A percentile compares a stretch with the other conserved stretches of the same genome.
Conservation (phyloP, 2,113 vertebrate species). For the Poicephalus gulielmi region DNA sequence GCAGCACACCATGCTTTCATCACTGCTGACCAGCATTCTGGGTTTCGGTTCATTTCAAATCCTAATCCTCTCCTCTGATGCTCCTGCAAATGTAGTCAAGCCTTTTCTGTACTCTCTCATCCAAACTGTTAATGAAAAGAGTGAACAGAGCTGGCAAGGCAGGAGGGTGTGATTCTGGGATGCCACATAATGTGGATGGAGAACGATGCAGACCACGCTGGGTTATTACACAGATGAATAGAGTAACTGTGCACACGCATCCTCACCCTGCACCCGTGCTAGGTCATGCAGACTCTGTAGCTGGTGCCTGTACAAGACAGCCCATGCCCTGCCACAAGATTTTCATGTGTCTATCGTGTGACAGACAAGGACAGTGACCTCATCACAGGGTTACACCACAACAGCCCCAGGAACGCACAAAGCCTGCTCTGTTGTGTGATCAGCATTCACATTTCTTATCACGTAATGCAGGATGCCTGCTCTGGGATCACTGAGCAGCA, state of each 20-base stretch:
- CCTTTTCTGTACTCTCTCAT: neutral
- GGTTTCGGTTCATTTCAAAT: neutral
- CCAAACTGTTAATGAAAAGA: no score
- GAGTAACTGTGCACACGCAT: neutral
- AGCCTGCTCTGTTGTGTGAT: neutral
- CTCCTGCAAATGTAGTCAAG: neutral
- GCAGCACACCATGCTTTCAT: no score
- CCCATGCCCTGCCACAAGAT: neutral
- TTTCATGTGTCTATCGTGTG: rapidly evolving
- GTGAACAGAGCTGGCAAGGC: neutral
- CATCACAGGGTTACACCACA: rapidly evolving
- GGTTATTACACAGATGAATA: neutral
- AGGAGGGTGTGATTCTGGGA: neutral
- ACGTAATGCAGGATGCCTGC: neutral
- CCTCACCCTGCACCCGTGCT: neutral
- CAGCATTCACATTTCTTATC: neutral
- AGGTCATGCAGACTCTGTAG: neutral
- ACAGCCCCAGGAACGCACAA: neutral
- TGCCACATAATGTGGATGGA: neutral
- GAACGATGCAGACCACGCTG: neutral
- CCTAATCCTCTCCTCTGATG: neutral
- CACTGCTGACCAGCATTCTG: neutral
- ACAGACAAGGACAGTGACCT: neutral
- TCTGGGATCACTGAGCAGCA: neutral
- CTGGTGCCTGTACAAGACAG: neutral